Percentiles rank a stretch among this genome's conserved stretches.
Conservation (phyloP, 2,888 invertebrate species). For the Caenorhabditis wallacei region DNA sequence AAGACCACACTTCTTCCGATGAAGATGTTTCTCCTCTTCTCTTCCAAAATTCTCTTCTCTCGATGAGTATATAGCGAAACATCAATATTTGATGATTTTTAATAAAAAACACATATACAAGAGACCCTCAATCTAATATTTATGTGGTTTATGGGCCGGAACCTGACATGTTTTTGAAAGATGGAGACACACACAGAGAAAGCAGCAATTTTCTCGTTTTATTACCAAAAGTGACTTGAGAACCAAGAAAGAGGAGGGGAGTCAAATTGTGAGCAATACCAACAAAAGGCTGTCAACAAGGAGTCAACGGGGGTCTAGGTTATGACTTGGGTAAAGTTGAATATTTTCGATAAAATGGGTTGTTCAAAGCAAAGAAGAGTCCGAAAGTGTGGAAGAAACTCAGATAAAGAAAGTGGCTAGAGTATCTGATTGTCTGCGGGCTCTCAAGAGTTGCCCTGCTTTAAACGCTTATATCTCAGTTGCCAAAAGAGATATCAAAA, state of each 20-base stretch:
- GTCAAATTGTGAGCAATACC: not conserved
- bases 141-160: conserved; percentile 42
- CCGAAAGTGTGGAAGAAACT: too few relatives aligned
- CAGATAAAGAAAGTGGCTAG: too few relatives aligned
- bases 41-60: too few relatives aligned
- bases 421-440: too few relatives aligned
- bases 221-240: conserved; percentile 23
- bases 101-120: conserved; percentile 4
- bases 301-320: too few relatives aligned
- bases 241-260: too few relatives aligned
- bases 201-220: conserved; percentile 52
- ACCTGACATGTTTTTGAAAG: not conserved
- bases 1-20: conserved; percentile 5
- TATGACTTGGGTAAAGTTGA: too few relatives aligned
- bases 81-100: conserved; percentile 40
- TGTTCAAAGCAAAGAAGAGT: too few relatives aligned
- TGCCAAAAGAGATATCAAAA: too few relatives aligned
- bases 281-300: conserved; percentile 24
- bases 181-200: not conserved
- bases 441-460: too few relatives aligned
- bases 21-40: conserved; percentile 27
- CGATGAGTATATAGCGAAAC: not conserved
- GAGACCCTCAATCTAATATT: conserved; percentile 40
- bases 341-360: too few relatives aligned
- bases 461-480: too few relatives aligned